Evolutionary conservation across 2,888 invertebrate genomes (phyloP).

Genomic region (Chouioia cunea): DNA sequence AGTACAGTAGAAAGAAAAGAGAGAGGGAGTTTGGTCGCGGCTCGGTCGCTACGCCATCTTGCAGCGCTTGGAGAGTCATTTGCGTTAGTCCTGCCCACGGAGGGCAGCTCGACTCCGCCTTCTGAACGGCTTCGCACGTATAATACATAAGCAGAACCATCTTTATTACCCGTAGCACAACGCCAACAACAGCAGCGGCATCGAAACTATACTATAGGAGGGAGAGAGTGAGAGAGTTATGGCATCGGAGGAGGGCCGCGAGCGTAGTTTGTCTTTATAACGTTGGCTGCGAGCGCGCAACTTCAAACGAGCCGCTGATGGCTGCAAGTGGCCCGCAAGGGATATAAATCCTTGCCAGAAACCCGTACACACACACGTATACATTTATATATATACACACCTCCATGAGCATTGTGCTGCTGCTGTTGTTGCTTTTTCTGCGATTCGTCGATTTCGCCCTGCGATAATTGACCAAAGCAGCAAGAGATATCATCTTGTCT

Average conservation of each 20-base stretch:
- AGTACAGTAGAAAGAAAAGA: conserved; percentile 8
- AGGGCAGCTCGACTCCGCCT: conserved; percentile 70
- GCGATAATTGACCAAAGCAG: conserved; percentile 28
- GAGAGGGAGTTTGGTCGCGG: conserved; percentile 5
- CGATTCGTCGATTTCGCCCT: conserved; percentile 22
- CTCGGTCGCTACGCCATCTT: conserved; percentile 69
- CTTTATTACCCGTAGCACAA: conserved; percentile 69
- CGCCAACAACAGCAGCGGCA: conserved; percentile 63
- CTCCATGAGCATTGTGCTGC: not conserved
- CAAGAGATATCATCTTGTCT: conserved; percentile 17
- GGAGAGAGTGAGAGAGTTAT: conserved; percentile 62
- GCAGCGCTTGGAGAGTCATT: conserved; percentile 70
- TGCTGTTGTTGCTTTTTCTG: conserved; percentile 46
- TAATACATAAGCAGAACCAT: conserved; percentile 69
- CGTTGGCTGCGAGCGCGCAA: conserved; percentile 60
- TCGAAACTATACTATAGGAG: conserved; percentile 37
- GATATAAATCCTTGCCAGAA: conserved; percentile 63
- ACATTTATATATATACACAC: not conserved
- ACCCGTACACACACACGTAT: not conserved
- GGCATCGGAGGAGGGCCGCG: conserved; percentile 60
- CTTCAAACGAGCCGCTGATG: conserved; percentile 69
- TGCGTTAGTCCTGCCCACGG: conserved; percentile 71
- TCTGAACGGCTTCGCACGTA: conserved; percentile 55
- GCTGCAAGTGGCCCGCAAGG: conserved; percentile 67
- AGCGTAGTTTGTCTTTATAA: conserved; percentile 69